Evolutionary conservation across 2,797 vertebrate genomes (phyloP).

Genomic region (Tympanoctomys barrerae): DNA sequence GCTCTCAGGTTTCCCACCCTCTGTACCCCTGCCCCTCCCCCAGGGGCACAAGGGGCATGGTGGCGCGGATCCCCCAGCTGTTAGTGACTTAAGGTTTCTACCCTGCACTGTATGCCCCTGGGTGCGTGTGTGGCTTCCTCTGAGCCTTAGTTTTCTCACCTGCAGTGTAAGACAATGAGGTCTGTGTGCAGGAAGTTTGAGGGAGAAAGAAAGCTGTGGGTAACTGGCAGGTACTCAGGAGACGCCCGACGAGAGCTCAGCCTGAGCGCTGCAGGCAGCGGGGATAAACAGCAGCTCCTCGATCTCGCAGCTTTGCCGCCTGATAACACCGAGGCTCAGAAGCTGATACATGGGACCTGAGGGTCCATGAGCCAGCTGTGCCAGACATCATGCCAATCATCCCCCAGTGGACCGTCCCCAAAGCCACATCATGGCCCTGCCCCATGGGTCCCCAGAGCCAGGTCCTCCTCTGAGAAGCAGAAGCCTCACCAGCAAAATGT

Average conservation of each 20-base stretch:
- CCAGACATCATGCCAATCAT: background rate
- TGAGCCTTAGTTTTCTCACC: slow-evolving; percentile 24
- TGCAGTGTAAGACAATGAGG: background rate
- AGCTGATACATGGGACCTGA: too few relatives aligned
- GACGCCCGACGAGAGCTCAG: background rate
- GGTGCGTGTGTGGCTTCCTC: background rate
- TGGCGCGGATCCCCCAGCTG: background rate
- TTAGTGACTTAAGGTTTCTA: background rate
- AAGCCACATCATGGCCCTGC: background rate
- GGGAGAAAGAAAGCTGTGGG: background rate
- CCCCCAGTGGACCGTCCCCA: accelerated
- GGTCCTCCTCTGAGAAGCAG: background rate
- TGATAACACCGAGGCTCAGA: background rate
- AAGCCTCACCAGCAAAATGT: background rate
- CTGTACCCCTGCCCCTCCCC: background rate
- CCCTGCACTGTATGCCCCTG: background rate
- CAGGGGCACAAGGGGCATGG: accelerated
- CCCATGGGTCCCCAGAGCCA: background rate
- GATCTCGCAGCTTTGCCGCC: accelerated
- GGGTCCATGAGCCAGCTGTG: background rate
- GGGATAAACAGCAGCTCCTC: background rate
- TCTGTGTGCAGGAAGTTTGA: slow-evolving; percentile 4
- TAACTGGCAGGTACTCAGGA: background rate
- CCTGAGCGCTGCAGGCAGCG: background rate
- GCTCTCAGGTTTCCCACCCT: background rate